These are phyloP conservation scores for Epirrhoe alternata DNA, from an alignment of 2,888 invertebrate species.

Conservation along the genomic window DNA sequence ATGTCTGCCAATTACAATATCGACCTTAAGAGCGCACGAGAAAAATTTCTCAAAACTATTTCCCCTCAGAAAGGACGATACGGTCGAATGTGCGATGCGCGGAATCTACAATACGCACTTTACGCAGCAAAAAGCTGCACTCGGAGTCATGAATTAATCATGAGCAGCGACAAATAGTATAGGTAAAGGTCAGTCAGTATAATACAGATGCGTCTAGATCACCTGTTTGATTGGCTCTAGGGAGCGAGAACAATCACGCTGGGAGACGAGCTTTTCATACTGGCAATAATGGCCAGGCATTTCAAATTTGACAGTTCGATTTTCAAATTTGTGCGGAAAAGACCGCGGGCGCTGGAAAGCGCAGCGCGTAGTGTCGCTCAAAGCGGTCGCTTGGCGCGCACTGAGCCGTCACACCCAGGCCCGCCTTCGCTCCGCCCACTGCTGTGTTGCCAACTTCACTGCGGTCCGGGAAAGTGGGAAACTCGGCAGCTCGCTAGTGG, in stretches of 20 bases:
- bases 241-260: slow-evolving; percentile 38
- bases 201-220: slow-evolving; percentile 68
- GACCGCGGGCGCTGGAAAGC: slow-evolving; percentile 61
- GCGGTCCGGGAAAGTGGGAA: slow-evolving; percentile 77
- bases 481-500: slow-evolving; percentile 70
- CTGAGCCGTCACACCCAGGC: slow-evolving; percentile 61
- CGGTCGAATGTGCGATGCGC: slow-evolving; percentile 48
- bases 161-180: slow-evolving; percentile 78
- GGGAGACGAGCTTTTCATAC: slow-evolving; percentile 18
- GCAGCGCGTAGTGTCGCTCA: slow-evolving; percentile 57
- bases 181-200: slow-evolving; percentile 77
- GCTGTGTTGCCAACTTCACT: slow-evolving; percentile 68
- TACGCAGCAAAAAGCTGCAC: slow-evolving; percentile 68
- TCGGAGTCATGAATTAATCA: slow-evolving; percentile 75
- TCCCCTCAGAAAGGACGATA: slow-evolving; percentile 46
- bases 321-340: slow-evolving; percentile 50
- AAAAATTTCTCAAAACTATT: slow-evolving; percentile 48
- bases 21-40: slow-evolving; percentile 61
- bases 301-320: slow-evolving; percentile 38
- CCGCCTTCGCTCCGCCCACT: slow-evolving; percentile 74
- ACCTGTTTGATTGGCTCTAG: slow-evolving; percentile 67
- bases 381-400: slow-evolving; percentile 55
- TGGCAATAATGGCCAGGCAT: slow-evolving; percentile 20
- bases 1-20: slow-evolving; percentile 70
- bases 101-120: slow-evolving; percentile 65